A percentile compares a stretch with the other conserved stretches of the same genome.
Conservation (phyloP, 1,140 invertebrate species). For the Drosophila auraria region DNA sequence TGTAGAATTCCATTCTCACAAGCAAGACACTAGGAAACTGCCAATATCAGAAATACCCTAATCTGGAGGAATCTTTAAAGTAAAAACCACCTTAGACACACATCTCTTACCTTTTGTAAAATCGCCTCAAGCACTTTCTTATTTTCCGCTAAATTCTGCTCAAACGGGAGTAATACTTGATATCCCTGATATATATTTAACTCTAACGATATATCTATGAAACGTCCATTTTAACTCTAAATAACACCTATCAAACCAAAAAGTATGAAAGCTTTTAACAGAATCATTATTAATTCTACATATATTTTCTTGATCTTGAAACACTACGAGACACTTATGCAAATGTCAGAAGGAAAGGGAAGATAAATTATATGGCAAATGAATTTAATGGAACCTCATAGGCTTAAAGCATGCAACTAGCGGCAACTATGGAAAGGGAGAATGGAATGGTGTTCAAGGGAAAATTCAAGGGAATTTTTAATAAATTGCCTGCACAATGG, state of each 20-base stretch:
- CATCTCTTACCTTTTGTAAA: constrained; percentile 11
- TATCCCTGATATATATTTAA: constrained; percentile 24
- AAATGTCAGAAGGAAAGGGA: background rate
- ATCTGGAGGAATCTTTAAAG: constrained; percentile 13
- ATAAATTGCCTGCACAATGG: constrained; percentile 62
- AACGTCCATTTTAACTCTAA: constrained; percentile 48
- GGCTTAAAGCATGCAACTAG: constrained; percentile 57
- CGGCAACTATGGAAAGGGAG: constrained; percentile 23
- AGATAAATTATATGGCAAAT: constrained; percentile 36
- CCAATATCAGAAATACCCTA: constrained; percentile 45
- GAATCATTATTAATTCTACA: constrained; percentile 24
- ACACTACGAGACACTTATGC: constrained; percentile 8
- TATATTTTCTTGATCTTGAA: constrained; percentile 39
- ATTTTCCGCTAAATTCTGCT: constrained; percentile 40
- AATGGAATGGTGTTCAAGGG: constrained; percentile 24
- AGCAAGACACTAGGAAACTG: constrained; percentile 55
- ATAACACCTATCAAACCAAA: constrained; percentile 24
- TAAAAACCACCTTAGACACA: constrained; percentile 42
- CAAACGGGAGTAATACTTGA: constrained; percentile 12
- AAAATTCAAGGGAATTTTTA: constrained; percentile 35
- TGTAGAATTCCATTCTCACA: constrained; percentile 16
- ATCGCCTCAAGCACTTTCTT: constrained; percentile 18
- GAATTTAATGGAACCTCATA: constrained; percentile 77
- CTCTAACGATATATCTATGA: constrained; percentile 44
- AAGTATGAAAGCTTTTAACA: constrained; percentile 41